Evolutionary conservation across 2,113 vertebrate species (phyloP), one percentile per base, ranked within the genome.

Genomic region (Chloebia gouldiae): DNA sequence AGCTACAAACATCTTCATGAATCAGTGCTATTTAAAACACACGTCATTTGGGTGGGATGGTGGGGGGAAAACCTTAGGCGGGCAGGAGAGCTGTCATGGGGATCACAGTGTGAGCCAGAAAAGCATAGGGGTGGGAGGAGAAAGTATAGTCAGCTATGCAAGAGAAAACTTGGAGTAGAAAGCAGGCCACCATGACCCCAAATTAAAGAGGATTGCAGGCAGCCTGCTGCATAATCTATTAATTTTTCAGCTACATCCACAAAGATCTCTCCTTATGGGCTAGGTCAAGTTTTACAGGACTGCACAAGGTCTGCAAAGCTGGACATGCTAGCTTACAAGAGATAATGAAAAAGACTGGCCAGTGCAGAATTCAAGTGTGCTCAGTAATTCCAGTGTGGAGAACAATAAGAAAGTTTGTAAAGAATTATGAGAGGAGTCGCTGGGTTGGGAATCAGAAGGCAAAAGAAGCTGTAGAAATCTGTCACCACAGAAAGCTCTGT

Each of bases 1-100:
- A 27, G 4, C 25, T 49, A 70, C 12, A 49, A 28, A 56, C 6
- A 11, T 23, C 25, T 47, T 47, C 10, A 37, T 35, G 18, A 37
- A 27, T 35, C 19, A 24, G 15, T 23, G 15, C 8, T 49, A 28
- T 83, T 70, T 49, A 47, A 63, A 76, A 40, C 5, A 49, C 3
- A 0, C 12, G 3, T 49, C 13, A 37, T 53, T 77, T 69, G 17
- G 42, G 7, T 37, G 27, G 40, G 40, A 49, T 42, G 18, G 6
- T 18, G 6, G n/a, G 3, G 12, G 1, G 1, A 15, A 6, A 15
- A 7, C 21, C 7, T 12, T 13, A 7, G 13, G 21, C 9, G 50
- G 57, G 17, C n/a, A 47, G 25, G 14, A 47, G 25, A 54, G 8
- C 21, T 61, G 25, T 63, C 15, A 37, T 70, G 40, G 63, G 31